phyloP scores from a whole-genome alignment of 1,140 invertebrate species.

The Heterodera schachtii region DNA sequence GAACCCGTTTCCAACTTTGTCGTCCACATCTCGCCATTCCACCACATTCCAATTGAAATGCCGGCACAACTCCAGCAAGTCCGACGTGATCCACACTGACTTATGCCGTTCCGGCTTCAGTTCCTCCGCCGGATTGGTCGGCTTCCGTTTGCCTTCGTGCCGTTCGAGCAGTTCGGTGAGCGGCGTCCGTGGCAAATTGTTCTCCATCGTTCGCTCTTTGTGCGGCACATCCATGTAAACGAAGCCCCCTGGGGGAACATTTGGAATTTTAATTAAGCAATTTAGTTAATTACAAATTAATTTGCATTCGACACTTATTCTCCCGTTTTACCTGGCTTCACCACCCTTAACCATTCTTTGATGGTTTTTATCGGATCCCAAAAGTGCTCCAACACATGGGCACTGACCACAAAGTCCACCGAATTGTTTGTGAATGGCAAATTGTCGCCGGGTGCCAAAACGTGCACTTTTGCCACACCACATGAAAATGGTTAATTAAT shows the following conservation, averaged over 20 bases:
- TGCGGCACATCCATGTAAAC: constrained; percentile 30
- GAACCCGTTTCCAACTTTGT: constrained; percentile 27
- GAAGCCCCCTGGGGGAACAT: constrained; percentile 22
- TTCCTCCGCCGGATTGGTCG: constrained; percentile 4
- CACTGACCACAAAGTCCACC: constrained; percentile 31
- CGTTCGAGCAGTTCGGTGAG: constrained; percentile 11
- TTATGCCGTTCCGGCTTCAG: constrained; percentile 13
- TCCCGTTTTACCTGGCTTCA: constrained; percentile 8
- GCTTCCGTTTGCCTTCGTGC: background rate
- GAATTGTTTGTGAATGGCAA: constrained; percentile 27
- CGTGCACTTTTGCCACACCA: constrained; percentile 22
- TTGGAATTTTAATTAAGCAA: no score
- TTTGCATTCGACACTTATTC: no score
- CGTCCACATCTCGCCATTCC: constrained; percentile 24
- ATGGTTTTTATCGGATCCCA: constrained; percentile 30
- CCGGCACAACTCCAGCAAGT: constrained; percentile 26
- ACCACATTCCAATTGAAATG: constrained; percentile 34
- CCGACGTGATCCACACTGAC: constrained; percentile 30
- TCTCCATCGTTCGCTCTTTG: constrained; percentile 27
- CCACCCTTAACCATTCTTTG: constrained; percentile 26
- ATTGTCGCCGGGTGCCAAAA: constrained; percentile 17
- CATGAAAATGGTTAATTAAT: background rate
- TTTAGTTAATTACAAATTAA: no score
- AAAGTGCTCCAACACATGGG: constrained; percentile 27
- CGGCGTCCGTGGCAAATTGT: background rate